Conservation (phyloP, 2,113 vertebrate species). For the Tautogolabrus adspersus region DNA sequence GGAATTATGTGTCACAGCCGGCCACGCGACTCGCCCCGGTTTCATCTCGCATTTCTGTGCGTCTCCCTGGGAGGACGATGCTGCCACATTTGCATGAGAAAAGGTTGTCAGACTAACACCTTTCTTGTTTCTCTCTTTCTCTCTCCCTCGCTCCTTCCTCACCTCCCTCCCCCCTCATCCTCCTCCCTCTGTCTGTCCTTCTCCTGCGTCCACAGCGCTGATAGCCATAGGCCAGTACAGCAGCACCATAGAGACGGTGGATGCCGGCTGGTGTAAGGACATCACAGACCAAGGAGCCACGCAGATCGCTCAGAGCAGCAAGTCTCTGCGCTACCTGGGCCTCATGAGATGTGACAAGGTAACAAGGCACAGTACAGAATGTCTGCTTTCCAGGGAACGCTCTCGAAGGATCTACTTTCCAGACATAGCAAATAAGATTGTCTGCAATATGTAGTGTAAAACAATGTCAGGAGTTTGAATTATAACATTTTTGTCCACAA, state of each 20-base stretch:
- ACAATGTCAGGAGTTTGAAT: neutral
- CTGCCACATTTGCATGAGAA: constrained; percentile 74
- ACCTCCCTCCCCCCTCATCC: neutral
- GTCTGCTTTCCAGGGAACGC: constrained; percentile 11
- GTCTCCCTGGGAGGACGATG: constrained; percentile 59
- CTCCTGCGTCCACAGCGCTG: constrained; percentile 86
- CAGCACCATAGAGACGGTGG: constrained; percentile 96
- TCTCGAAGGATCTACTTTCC: neutral
- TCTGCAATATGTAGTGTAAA: neutral
- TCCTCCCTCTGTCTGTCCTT: constrained; percentile 13
- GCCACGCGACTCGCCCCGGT: constrained; percentile 58
- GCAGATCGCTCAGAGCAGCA: constrained; percentile 96
- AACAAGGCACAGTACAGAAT: constrained; percentile 65
- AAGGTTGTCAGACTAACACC: constrained; percentile 77
- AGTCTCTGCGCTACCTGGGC: constrained; percentile 95
- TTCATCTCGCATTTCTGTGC: constrained; percentile 57
- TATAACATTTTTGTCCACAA: neutral
- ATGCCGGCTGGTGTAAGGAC: constrained; percentile 99
- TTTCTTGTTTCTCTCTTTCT: constrained; percentile 49
- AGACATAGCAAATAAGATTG: neutral
- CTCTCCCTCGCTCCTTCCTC: neutral
- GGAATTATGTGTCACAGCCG: constrained; percentile 67
- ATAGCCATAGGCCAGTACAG: constrained; percentile 97
- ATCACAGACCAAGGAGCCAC: constrained; percentile 97
- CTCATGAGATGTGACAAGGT: constrained; percentile 99